Evolutionary conservation across 2,113 vertebrate genomes (phyloP).

Genomic region (Lonchura striata): DNA sequence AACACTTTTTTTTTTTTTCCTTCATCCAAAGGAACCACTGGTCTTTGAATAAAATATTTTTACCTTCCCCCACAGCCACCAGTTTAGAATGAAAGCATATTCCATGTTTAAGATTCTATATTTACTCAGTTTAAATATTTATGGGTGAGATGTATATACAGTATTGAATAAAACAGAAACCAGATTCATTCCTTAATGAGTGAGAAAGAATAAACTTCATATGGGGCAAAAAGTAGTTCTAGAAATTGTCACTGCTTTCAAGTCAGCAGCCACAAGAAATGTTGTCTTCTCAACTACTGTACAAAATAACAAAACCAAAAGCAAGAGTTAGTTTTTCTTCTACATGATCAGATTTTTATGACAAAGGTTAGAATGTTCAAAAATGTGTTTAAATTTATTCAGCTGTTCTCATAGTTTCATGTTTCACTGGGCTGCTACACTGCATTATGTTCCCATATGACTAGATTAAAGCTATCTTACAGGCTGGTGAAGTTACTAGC

Average conservation of each 20-base stretch:
- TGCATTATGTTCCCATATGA: constrained; percentile 53
- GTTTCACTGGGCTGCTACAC: constrained; percentile 67
- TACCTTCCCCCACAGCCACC: constrained; percentile 26
- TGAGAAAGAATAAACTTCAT: constrained; percentile 59
- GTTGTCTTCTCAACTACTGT: constrained; percentile 48
- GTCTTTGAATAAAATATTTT: constrained; percentile 54
- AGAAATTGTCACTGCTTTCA: constrained; percentile 41
- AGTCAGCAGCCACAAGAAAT: constrained; percentile 40
- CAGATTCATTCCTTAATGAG: constrained; percentile 72
- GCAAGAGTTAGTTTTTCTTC: constrained; percentile 44
- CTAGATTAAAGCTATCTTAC: constrained; percentile 60
- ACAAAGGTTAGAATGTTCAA: constrained; percentile 58
- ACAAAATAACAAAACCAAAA: constrained; percentile 59
- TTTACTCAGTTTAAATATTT: constrained; percentile 74
- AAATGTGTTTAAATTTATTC: constrained; percentile 71
- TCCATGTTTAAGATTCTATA: constrained; percentile 69
- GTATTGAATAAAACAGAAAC: constrained; percentile 72
- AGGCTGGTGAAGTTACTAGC: constrained; percentile 44
- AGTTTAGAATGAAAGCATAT: constrained; percentile 62
- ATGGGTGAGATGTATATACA: constrained; percentile 72
- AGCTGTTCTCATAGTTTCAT: constrained; percentile 69
- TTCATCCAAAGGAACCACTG: not conserved
- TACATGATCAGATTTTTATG: constrained; percentile 64
- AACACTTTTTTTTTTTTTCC: not conserved
- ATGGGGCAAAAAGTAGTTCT: constrained; percentile 40